Conservation (phyloP, 2,888 invertebrate genomes). For the Timema podura region DNA sequence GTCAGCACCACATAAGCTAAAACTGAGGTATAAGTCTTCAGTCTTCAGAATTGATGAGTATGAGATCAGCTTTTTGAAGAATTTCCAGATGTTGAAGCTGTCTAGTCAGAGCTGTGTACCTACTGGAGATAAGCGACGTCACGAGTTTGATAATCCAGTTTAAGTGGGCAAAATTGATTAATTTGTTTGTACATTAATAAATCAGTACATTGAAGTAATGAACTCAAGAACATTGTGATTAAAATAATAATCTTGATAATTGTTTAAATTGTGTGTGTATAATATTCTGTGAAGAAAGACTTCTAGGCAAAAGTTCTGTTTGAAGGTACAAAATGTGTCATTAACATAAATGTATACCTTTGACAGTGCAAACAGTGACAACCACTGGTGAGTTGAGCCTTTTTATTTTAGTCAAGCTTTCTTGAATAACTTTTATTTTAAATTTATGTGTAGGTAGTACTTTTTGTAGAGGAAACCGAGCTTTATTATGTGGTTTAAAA, state of each 20-base stretch:
- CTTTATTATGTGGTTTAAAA: background rate
- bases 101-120: background rate
- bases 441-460: background rate
- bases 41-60: slow-evolving; percentile 2
- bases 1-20: too few species aligned
- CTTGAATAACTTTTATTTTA: background rate
- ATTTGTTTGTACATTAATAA: too few species aligned
- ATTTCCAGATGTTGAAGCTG: slow-evolving; percentile 5
- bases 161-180: background rate
- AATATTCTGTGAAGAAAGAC: too few species aligned
- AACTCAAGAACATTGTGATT: too few species aligned
- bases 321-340: background rate
- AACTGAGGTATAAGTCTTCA: too few species aligned
- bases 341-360: background rate
- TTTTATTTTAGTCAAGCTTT: background rate
- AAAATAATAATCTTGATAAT: too few species aligned
- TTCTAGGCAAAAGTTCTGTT: too few species aligned
- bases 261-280: too few species aligned
- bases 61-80: slow-evolving; percentile 10
- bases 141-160: slow-evolving; percentile 1
- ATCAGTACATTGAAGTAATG: too few species aligned
- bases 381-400: too few species aligned
- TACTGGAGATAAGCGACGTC: background rate
- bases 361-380: too few species aligned
- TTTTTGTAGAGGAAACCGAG: slow-evolving; percentile 4